These are phyloP conservation scores for Mesocricetus auratus DNA, from an alignment of 2,113 vertebrate species.

Conservation along the genomic window DNA sequence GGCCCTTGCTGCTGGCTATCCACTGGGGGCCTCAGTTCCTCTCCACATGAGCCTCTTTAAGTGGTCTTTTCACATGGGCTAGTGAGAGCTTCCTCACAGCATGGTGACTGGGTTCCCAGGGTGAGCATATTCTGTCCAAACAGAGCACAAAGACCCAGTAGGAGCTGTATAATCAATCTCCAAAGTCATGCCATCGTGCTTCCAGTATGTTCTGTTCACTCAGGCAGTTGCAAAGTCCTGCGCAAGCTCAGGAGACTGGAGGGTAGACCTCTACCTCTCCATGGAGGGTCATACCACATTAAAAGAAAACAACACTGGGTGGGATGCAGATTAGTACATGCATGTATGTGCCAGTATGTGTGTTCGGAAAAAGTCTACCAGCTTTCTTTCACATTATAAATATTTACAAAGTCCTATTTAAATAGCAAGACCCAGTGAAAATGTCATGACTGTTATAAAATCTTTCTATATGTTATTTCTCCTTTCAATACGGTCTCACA, in stretches of 20 bases:
- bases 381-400: neutral
- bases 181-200: conserved; percentile 9
- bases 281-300: neutral
- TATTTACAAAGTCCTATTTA: neutral
- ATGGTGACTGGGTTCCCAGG: neutral
- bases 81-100: conserved; percentile 56
- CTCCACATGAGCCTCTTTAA: neutral
- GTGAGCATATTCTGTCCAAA: conserved; percentile 30
- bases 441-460: neutral
- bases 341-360: neutral
- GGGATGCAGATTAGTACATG: neutral
- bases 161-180: neutral
- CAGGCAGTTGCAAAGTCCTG: neutral
- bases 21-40: conserved; percentile 10
- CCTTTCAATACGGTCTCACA: neutral
- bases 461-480: neutral
- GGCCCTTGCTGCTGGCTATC: neutral
- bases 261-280: neutral
- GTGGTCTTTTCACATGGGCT: neutral
- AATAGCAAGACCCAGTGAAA: neutral
- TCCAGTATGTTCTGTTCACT: neutral
- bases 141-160: neutral
- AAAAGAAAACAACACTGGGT: conserved; percentile 12
- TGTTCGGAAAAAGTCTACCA: conserved; percentile 39
- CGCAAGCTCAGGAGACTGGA: neutral